These are phyloP conservation scores for Xiphydria camelus DNA, from an alignment of 2,888 invertebrate genomes.

Conservation along the genomic window DNA sequence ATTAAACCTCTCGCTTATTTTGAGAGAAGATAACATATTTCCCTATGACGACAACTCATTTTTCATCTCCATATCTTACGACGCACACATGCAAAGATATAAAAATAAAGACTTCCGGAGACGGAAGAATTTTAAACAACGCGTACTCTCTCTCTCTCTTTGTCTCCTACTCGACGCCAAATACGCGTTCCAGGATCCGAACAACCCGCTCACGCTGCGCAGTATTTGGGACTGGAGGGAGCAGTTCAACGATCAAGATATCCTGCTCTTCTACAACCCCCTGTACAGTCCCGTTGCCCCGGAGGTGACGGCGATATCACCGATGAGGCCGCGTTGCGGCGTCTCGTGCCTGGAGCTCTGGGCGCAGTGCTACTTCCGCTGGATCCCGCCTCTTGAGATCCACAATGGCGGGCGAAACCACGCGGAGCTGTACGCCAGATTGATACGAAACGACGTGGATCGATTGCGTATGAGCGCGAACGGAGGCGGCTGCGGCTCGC, in stretches of 20 bases:
- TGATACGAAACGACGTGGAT: slow-evolving; percentile 59
- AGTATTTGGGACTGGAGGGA: slow-evolving; percentile 91
- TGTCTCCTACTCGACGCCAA: slow-evolving; percentile 20
- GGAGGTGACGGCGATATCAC: slow-evolving; percentile 14
- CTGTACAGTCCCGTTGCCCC: slow-evolving; percentile 61
- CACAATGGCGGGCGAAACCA: slow-evolving; percentile 70
- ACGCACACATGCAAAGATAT: no score
- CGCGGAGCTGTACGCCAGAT: slow-evolving; percentile 61
- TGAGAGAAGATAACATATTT: no score
- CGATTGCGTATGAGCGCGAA: slow-evolving; percentile 51
- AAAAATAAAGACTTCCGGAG: no score
- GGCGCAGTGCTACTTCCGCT: slow-evolving; percentile 89
- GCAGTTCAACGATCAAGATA: slow-evolving; percentile 82
- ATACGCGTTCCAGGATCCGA: slow-evolving; percentile 58
- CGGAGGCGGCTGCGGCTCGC: slow-evolving; percentile 30
- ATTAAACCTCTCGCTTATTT: no score
- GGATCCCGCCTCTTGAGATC: slow-evolving; percentile 82
- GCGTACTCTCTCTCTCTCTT: background rate
- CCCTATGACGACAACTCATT: no score
- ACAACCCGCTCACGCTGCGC: slow-evolving; percentile 65
- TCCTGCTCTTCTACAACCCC: slow-evolving; percentile 83
- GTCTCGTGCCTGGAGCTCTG: slow-evolving; percentile 73
- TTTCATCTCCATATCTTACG: no score
- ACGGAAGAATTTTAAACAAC: no score
- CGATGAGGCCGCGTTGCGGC: slow-evolving; percentile 60